Conservation (phyloP, 2,113 vertebrate genomes). For the Upupa epops region DNA sequence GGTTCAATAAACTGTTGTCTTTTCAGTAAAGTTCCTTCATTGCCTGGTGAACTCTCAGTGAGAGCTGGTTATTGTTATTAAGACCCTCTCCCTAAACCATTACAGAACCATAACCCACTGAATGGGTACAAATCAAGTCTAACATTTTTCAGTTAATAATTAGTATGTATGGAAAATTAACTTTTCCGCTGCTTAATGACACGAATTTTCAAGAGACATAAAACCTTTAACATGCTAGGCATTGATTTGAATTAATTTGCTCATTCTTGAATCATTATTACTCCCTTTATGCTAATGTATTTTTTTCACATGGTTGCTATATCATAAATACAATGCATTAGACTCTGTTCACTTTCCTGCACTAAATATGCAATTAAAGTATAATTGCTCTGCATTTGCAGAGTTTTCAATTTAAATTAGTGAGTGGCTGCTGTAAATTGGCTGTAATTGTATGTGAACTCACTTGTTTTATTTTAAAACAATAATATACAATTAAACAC, state of each 20-base stretch:
- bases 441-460: constrained; percentile 28
- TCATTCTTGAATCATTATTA: constrained; percentile 35
- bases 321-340: constrained; percentile 62
- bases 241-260: constrained; percentile 54
- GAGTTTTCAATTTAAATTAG: constrained; percentile 68
- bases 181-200: constrained; percentile 18
- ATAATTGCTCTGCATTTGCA: constrained; percentile 51
- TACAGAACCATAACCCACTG: neutral
- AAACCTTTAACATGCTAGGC: constrained; percentile 27
- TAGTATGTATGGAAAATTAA: constrained; percentile 30
- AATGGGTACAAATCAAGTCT: constrained; percentile 11
- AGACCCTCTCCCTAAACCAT: too few relatives aligned
- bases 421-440: constrained; percentile 45
- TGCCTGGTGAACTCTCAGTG: too few relatives aligned
- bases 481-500: constrained; percentile 18
- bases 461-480: constrained; percentile 34
- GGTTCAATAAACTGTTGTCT: too few relatives aligned
- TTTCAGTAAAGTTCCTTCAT: too few relatives aligned
- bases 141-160: constrained; percentile 55
- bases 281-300: constrained; percentile 39
- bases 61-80: too few relatives aligned
- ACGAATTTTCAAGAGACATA: neutral
- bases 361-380: constrained; percentile 64
- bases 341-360: constrained; percentile 51
- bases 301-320: constrained; percentile 55